These are phyloP conservation scores for Sebastiscus tertius DNA, from an alignment of 2,797 vertebrate genomes.

Conservation along the genomic window DNA sequence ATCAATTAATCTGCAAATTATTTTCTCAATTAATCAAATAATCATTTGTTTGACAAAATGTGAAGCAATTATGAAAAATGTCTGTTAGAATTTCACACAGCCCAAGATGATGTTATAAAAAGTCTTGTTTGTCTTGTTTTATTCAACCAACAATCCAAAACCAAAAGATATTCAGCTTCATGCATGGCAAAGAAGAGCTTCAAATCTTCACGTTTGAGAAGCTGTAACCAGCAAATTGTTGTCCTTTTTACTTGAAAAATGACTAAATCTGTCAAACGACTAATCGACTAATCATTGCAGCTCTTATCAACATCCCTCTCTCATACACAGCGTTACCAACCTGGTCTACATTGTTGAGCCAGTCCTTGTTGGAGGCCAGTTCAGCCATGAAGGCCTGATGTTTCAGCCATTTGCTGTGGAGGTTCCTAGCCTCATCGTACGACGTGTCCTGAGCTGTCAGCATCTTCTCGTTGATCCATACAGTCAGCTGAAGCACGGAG, in stretches of 20 bases:
- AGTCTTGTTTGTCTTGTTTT: not conserved
- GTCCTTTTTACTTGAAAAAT: not conserved
- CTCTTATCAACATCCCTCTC: not conserved
- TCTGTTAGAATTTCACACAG: not conserved
- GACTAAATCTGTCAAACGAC: not conserved
- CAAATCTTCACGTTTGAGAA: not conserved
- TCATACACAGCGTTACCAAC: conserved; percentile 66
- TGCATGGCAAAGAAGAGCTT: not conserved
- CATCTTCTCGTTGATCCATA: conserved; percentile 99
- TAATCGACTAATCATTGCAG: not conserved
- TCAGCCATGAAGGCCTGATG: conserved; percentile 97
- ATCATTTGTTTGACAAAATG: not conserved
- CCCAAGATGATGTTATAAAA: not conserved
- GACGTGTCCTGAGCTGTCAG: conserved; percentile 93
- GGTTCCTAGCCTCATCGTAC: conserved; percentile 90
- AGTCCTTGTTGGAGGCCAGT: conserved; percentile 90
- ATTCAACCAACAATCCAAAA: not conserved
- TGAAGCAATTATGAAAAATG: not conserved
- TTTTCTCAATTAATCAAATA: not conserved
- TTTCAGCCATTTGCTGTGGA: conserved; percentile 96
- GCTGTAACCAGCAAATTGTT: too few relatives aligned
- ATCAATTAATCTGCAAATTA: not conserved
- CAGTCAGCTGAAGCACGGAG: conserved; percentile 83
- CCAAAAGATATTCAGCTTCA: not conserved
- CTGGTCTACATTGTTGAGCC: conserved; percentile 90